Base-by-base conservation (phyloP, 2,113 vertebrate species). In the Colius striatus region DNA sequence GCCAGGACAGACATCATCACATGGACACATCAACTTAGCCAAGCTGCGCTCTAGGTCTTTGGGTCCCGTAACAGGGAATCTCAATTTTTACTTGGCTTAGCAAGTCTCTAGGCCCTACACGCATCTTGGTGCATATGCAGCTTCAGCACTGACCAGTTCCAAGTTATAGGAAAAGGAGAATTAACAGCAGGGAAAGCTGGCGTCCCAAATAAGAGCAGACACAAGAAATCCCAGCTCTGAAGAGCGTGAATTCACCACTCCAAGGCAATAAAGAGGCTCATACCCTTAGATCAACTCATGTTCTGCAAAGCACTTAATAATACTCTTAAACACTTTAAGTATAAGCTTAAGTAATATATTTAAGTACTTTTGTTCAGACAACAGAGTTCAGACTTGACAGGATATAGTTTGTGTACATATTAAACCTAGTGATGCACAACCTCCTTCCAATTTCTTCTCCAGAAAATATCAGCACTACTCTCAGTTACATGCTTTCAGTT, bases 391-490 rank as follows among this genome's bases (percentile, higher is more conserved):
- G 47, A 55, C 32, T 91, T 60, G 73, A 86, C 65, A 90, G 83
- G 60, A 54, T 20, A 27, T 13, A 51, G n/a, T 36, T 77, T 54
- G 80, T 20, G 10, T 0, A 2, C 43, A 62, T 70, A 76, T 84
- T 84, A 90, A 92, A 89, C 30, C 60, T 22, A 70, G 18, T 27
- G 60, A 95, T 80, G 67, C 65, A 30, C 76, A 92, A 70, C 43
- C 30, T 84, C 76, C 73, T 89, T 50, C 63, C 20, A 11, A 74
- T 36, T 15, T 51, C 38, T 87, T 38, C 65, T 66, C 63, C 67
- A 73, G 62, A 89, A 89, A 96, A 72, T 13, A 67, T 1, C 58
- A 53, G 9, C 62, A 48, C 18, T 45, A 23, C 25, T 80, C 68
- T 38, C 68, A 26, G 26, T 32, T 47, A 73, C 0, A 0, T 74